Conservation (phyloP, 2,113 vertebrate genomes). For the Puffinus mauretanicus region DNA sequence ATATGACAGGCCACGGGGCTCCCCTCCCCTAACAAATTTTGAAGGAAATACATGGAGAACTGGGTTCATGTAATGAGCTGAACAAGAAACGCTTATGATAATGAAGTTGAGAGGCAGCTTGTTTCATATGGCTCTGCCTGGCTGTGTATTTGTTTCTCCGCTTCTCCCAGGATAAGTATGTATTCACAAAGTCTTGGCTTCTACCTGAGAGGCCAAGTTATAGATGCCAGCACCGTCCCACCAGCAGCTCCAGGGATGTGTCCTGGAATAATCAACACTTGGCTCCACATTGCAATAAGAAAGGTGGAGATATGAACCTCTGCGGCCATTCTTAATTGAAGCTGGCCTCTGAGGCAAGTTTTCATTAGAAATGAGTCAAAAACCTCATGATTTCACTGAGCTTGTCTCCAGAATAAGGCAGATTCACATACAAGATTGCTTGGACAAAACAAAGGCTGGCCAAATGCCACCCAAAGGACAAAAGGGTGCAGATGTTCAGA, state of each 20-base stretch:
- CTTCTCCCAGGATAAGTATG: not conserved
- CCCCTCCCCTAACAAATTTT: not conserved
- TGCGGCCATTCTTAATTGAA: not conserved
- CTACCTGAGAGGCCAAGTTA: not conserved
- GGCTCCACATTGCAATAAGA: not conserved
- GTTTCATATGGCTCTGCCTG: not conserved
- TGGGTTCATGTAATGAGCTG: not conserved
- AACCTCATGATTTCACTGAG: not conserved
- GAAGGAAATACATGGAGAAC: not conserved
- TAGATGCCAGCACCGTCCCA: not conserved
- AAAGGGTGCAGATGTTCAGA: not conserved
- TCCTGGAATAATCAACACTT: not conserved
- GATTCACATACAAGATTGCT: not conserved
- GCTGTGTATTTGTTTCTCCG: not conserved
- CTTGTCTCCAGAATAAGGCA: not conserved
- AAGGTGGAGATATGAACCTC: not conserved
- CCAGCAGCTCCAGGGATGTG: not conserved
- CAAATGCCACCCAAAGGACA: not conserved
- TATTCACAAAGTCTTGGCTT: not conserved
- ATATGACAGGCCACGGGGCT: not conserved
- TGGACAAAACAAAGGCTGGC: not conserved
- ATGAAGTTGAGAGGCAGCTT: not conserved
- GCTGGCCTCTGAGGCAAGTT: not conserved
- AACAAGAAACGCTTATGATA: not conserved
- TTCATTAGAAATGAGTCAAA: not conserved